Conservation (phyloP, 2,113 vertebrate species). For the Procavia capensis region DNA sequence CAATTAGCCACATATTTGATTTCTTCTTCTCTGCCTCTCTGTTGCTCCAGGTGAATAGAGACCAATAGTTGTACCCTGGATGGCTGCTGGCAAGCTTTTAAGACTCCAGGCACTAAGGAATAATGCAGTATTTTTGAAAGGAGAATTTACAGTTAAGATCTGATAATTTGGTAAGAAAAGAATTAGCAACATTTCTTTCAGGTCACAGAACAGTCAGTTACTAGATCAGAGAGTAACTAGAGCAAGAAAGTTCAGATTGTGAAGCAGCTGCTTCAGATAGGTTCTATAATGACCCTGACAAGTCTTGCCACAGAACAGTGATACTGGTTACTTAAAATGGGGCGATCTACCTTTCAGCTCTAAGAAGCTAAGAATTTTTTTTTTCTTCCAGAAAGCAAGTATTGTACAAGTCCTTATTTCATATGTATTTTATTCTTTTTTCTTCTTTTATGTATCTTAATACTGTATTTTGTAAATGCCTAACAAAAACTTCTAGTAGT, state of each 20-base stretch:
- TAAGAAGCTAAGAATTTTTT: neutral
- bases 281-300: neutral
- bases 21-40: too few species aligned
- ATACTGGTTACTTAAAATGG: neutral
- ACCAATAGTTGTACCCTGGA: too few species aligned
- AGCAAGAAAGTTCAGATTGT: neutral
- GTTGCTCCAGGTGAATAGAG: too few species aligned
- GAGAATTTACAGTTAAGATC: neutral
- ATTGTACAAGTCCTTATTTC: neutral
- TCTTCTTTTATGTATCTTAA: neutral
- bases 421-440: neutral
- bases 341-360: neutral
- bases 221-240: neutral
- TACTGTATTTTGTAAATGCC: neutral
- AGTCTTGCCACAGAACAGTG: neutral
- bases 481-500: neutral
- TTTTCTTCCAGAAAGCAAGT: neutral
- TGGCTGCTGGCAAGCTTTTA: neutral
- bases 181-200: neutral
- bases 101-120: too few species aligned
- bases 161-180: neutral
- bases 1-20: too few species aligned
- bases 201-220: neutral
- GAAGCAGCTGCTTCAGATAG: neutral
- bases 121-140: neutral